These are phyloP conservation scores for Sphaerodactylus townsendi DNA, from an alignment of 2,113 vertebrate species.

Conservation along the genomic window DNA sequence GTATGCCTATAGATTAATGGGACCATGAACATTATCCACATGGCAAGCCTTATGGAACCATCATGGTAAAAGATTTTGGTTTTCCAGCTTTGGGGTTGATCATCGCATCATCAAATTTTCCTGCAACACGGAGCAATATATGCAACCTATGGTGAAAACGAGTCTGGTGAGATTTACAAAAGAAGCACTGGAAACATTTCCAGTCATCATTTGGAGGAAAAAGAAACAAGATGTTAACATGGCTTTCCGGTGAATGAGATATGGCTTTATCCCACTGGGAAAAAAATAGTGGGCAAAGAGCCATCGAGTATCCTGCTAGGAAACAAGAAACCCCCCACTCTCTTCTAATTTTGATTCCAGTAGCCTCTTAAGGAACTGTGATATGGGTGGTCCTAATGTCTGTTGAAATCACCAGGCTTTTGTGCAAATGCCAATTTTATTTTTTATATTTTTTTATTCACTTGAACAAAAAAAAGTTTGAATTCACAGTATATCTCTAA, in stretches of 20 bases:
- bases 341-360: slow-evolving; percentile 59
- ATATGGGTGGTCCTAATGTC: slow-evolving; percentile 44
- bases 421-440: slow-evolving; percentile 50
- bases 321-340: slow-evolving; percentile 46
- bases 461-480: slow-evolving; percentile 39
- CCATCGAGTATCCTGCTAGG: slow-evolving; percentile 38
- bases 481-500: slow-evolving; percentile 60
- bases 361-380: slow-evolving; percentile 33
- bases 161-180: slow-evolving; percentile 53
- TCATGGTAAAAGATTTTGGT: slow-evolving; percentile 9
- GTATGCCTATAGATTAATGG: slow-evolving; percentile 24
- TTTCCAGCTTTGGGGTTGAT: not conserved
- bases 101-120: not conserved
- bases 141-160: slow-evolving; percentile 53
- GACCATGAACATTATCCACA: slow-evolving; percentile 15
- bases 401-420: slow-evolving; percentile 57
- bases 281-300: slow-evolving; percentile 61
- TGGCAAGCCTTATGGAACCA: slow-evolving; percentile 6
- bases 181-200: slow-evolving; percentile 65
- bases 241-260: slow-evolving; percentile 63
- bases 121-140: slow-evolving; percentile 31
- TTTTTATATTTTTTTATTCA: slow-evolving; percentile 56
- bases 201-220: slow-evolving; percentile 57
- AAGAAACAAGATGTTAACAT: slow-evolving; percentile 61
- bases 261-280: slow-evolving; percentile 54